Conservation (phyloP, 2,888 invertebrate species). For the Punctoribates punctum region DNA sequence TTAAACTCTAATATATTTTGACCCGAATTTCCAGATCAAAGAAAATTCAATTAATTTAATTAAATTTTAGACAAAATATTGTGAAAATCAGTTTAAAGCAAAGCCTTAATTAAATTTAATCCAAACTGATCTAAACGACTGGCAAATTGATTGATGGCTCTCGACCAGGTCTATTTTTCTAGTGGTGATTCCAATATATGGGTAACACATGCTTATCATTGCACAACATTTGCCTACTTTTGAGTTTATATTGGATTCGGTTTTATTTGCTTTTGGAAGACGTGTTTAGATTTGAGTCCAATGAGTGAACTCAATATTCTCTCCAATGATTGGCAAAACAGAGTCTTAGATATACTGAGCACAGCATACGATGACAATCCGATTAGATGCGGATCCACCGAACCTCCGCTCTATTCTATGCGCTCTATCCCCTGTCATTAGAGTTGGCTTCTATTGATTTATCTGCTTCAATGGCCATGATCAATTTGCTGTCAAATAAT, state of each 20-base stretch:
- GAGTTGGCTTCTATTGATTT: neutral
- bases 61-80: too few relatives aligned
- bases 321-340: neutral
- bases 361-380: conserved; percentile 22
- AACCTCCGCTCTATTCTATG: neutral
- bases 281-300: neutral
- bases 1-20: too few relatives aligned
- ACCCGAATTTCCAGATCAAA: too few relatives aligned
- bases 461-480: neutral
- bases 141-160: too few relatives aligned
- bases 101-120: too few relatives aligned
- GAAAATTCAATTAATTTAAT: too few relatives aligned
- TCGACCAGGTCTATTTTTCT: too few relatives aligned
- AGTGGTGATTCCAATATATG: neutral
- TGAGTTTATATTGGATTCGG: neutral
- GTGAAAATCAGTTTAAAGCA: too few relatives aligned
- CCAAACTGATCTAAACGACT: too few relatives aligned
- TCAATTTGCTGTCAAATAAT: neutral
- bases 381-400: neutral
- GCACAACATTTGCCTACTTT: too few relatives aligned
- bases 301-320: neutral
- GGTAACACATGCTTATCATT: too few relatives aligned
- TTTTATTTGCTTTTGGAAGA: conserved; percentile 1
- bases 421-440: neutral
- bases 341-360: neutral